Evolutionary conservation across 2,888 invertebrate species (phyloP).

Genomic region (Epinotia nisella): DNA sequence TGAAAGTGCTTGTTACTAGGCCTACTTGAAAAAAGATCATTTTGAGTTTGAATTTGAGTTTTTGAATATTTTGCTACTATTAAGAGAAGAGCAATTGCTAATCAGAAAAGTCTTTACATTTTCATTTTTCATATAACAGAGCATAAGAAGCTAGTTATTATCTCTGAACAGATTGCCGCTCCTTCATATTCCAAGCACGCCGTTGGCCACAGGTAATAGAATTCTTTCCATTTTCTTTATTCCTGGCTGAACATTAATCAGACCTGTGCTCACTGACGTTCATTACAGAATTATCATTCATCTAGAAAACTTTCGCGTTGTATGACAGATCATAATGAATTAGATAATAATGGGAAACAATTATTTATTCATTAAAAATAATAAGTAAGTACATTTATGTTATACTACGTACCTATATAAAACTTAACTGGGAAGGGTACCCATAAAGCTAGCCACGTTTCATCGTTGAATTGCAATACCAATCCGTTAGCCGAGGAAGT

Average conservation of each 20-base stretch:
- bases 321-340: conserved; percentile 23
- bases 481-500: too few relatives aligned
- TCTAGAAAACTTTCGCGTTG: conserved; percentile 31
- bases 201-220: conserved; percentile 54
- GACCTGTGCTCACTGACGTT: conserved; percentile 50
- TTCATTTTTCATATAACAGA: conserved; percentile 23
- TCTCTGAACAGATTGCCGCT: conserved; percentile 48
- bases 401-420: too few relatives aligned
- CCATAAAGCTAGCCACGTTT: too few relatives aligned
- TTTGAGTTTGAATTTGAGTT: too few relatives aligned
- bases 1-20: too few relatives aligned
- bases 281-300: conserved; percentile 48
- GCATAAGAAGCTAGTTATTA: conserved; percentile 39
- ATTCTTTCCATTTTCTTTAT: conserved; percentile 54
- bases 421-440: too few relatives aligned
- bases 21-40: too few relatives aligned
- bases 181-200: conserved; percentile 56
- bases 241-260: conserved; percentile 62
- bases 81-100: neutral
- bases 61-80: too few relatives aligned
- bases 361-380: too few relatives aligned
- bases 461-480: too few relatives aligned
- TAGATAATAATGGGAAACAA: conserved; percentile 9
- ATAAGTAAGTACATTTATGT: too few relatives aligned
- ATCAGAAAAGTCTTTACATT: conserved; percentile 25